Evolutionary conservation across 2,113 vertebrate species (phyloP).

Genomic region (Calidris pygmaea): DNA sequence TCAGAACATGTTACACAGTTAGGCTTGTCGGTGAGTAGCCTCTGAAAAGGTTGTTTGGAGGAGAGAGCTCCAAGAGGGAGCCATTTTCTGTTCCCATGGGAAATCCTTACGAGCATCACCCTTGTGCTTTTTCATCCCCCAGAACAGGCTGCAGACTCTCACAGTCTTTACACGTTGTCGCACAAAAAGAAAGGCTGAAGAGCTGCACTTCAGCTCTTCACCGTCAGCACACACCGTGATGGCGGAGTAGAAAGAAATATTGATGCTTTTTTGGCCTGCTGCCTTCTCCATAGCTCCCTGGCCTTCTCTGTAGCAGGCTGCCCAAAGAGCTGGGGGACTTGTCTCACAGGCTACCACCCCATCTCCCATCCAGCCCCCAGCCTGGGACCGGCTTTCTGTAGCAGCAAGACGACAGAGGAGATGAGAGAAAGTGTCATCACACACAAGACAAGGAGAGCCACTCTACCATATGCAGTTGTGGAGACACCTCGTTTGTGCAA

Average conservation of each 20-base stretch:
- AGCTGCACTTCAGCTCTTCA: not conserved
- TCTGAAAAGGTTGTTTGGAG: not conserved
- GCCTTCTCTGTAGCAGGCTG: not conserved
- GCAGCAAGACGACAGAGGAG: not conserved
- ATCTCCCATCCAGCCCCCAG: not conserved
- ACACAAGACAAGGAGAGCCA: too few relatives aligned
- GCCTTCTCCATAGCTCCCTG: not conserved
- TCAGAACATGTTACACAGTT: not conserved
- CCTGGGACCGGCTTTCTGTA: not conserved
- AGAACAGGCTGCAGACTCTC: not conserved
- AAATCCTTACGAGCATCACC: not conserved
- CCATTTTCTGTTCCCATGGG: not conserved
- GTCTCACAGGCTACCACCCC: not conserved
- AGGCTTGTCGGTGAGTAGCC: not conserved
- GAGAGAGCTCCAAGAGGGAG: not conserved
- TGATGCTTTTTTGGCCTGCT: not conserved
- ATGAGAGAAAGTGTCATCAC: fast-evolving
- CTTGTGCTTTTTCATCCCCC: not conserved
- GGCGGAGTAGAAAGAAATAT: not conserved
- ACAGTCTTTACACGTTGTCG: not conserved
- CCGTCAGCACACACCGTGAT: fast-evolving
- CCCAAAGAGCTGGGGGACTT: not conserved
- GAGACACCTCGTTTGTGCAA: not conserved
- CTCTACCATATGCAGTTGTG: fast-evolving
- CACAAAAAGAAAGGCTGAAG: not conserved